phyloP scores from a whole-genome alignment of 2,888 invertebrate species.

The Phengaris arion region DNA sequence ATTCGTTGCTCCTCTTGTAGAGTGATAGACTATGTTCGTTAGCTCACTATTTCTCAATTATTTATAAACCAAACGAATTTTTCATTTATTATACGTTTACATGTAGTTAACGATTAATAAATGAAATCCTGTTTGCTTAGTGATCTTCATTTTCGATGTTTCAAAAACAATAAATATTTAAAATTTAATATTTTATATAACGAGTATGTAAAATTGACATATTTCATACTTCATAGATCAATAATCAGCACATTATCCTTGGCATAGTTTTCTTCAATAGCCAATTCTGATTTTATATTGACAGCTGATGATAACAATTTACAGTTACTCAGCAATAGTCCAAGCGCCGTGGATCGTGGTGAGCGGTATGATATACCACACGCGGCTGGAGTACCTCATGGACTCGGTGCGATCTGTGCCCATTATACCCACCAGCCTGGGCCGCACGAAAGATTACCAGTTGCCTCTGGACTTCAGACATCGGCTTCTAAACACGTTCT shows the following conservation, averaged over 20 bases:
- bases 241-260: background rate
- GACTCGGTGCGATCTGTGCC: constrained; percentile 51
- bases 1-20: background rate
- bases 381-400: constrained; percentile 48
- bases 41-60: background rate
- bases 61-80: background rate
- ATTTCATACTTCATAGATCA: background rate
- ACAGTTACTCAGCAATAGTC: constrained; percentile 54
- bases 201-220: background rate
- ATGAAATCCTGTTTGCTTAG: background rate
- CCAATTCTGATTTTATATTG: background rate
- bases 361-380: constrained; percentile 46
- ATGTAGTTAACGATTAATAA: too few relatives aligned
- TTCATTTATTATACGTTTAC: background rate
- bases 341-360: constrained; percentile 58
- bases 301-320: background rate
- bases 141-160: background rate
- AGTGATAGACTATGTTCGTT: background rate
- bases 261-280: background rate
- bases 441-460: constrained; percentile 44
- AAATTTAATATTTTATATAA: background rate
- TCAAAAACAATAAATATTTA: constrained; percentile 29
- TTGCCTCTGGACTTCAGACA: constrained; percentile 53
- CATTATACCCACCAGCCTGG: constrained; percentile 42
- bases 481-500: constrained; percentile 45